Percentiles rank a stretch among this genome's conserved stretches.
phyloP scores from a whole-genome alignment of 2,113 vertebrate species.

The Ciconia maguari region DNA sequence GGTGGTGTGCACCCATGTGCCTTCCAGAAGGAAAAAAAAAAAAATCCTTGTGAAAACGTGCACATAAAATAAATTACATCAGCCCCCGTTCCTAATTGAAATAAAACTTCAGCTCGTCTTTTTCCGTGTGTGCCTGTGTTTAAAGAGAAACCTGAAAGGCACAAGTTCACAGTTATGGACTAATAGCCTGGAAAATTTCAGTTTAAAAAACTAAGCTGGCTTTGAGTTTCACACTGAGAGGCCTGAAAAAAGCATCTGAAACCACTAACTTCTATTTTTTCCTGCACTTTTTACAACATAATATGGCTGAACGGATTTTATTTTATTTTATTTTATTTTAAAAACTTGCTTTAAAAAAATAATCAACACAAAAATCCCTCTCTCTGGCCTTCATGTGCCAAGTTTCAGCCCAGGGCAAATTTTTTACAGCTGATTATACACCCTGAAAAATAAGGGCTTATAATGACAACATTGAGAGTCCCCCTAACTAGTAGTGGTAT shows the following conservation, averaged over 20 bases:
- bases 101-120: slow-evolving; percentile 43
- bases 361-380: slow-evolving; percentile 55
- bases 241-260: slow-evolving; percentile 49
- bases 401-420: slow-evolving; percentile 72
- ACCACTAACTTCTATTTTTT: slow-evolving; percentile 50
- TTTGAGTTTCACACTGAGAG: slow-evolving; percentile 70
- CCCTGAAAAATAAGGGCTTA: slow-evolving; percentile 68
- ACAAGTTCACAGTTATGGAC: slow-evolving; percentile 64
- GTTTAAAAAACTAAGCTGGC: slow-evolving; percentile 73
- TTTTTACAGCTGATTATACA: slow-evolving; percentile 76
- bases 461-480: slow-evolving; percentile 76
- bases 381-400: slow-evolving; percentile 64
- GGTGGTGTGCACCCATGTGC: neutral
- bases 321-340: slow-evolving; percentile 74
- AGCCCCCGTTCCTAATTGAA: slow-evolving; percentile 44
- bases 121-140: slow-evolving; percentile 31
- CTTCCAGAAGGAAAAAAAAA: neutral
- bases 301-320: slow-evolving; percentile 45
- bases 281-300: slow-evolving; percentile 55
- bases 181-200: slow-evolving; percentile 68
- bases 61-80: slow-evolving; percentile 40
- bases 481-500: slow-evolving; percentile 44
- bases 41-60: slow-evolving; percentile 12
- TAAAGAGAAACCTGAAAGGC: slow-evolving; percentile 61
- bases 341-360: slow-evolving; percentile 68